Evolutionary conservation across 2,888 invertebrate species (phyloP), one percentile per base, ranked within the genome.

Genomic region (Hololepta plana): DNA sequence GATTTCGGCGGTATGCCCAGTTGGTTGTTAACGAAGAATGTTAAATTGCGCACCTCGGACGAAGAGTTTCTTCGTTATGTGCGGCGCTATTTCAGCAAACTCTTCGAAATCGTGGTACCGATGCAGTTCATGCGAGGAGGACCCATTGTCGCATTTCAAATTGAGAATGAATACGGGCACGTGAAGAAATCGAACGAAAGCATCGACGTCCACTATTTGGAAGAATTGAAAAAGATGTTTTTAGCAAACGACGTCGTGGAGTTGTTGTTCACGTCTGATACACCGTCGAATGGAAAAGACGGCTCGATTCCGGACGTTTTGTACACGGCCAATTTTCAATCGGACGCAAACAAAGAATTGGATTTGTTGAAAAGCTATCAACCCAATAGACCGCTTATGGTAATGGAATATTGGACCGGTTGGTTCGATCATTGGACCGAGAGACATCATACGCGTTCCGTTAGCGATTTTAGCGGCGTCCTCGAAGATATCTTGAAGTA

Each of bases 131-230:
- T 59, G 17, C 79, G 79, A 42, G 84, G 85, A 1, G 88, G 88
- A 1, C 81, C 85, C 0, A 71, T 88, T 15, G 81, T 88, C 31
- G 72, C 80, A 61, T 72, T 87, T 21, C 87, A 88, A 40, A 67
- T 85, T 12, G 93, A 93, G 58, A 96, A 96, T 49, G 91, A 93
- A 47, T 90, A 90, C 40, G 91, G 91, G 3, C 84, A 84, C 41
- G 32, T 39, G 2, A 33, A 33, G 24, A 20, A 28, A 20, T 14
- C 39, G 32, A 26, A 39, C 31, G 34, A 43, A 38, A 33, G 32
- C 14, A 38, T 37, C 3, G 35, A 41, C 13, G 50, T 53, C 35
- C 45, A 36, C n/a, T 64, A 65, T 43, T 40, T 64, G 35, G 36
- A 45, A 24, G 43, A 44, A 29, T 37, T 66, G 8, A 50, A 52